Evolutionary conservation across 2,113 vertebrate genomes (phyloP).

Genomic region (Hemicordylus capensis): DNA sequence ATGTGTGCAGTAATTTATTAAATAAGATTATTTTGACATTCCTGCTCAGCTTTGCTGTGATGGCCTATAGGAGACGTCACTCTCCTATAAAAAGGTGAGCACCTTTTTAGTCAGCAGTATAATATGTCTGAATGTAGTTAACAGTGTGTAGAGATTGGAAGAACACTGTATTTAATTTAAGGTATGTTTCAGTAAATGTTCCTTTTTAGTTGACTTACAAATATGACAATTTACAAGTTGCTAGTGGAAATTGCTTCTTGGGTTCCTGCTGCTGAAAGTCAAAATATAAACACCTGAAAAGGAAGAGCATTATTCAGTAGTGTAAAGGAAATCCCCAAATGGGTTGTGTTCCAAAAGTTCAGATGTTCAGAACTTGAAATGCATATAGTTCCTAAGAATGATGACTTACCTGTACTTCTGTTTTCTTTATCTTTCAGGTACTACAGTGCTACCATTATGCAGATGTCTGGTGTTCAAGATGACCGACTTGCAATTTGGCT

Average conservation of each 20-base stretch:
- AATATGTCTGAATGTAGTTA: not conserved
- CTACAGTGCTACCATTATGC: constrained; percentile 98
- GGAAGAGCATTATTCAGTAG: not conserved
- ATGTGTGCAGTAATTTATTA: too few species aligned
- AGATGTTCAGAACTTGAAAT: too few species aligned
- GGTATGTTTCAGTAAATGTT: not conserved
- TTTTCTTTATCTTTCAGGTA: constrained; percentile 80
- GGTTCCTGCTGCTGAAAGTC: not conserved
- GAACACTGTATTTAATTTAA: not conserved
- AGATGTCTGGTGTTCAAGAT: constrained; percentile 96
- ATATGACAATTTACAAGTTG: not conserved
- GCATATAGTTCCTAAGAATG: too few species aligned
- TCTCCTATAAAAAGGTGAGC: not conserved
- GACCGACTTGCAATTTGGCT: constrained; percentile 96
- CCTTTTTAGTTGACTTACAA: not conserved
- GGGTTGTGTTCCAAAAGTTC: too few species aligned
- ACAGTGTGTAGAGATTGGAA: not conserved
- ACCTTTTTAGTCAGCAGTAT: not conserved
- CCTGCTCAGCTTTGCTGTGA: not conserved
- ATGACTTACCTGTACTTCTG: accelerated
- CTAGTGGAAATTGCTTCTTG: not conserved
- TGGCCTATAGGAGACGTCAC: not conserved
- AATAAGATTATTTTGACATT: not conserved
- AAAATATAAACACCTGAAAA: not conserved
- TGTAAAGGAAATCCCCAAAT: too few species aligned